These are phyloP conservation scores for Ferdinandea cuprea DNA, from an alignment of 2,888 invertebrate genomes.

Conservation along the genomic window DNA sequence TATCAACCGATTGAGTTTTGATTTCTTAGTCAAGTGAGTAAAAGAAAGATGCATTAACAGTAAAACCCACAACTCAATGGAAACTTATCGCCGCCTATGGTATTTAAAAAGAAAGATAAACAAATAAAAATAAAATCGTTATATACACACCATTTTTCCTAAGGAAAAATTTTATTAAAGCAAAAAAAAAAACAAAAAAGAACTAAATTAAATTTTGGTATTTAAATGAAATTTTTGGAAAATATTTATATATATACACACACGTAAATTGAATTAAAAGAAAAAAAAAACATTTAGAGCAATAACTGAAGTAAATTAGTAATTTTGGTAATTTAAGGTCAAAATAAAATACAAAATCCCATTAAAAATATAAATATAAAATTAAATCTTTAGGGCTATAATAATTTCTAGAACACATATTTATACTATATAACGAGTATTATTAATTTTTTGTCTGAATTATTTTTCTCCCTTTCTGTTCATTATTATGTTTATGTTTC, in stretches of 20 bases:
- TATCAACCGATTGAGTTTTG: constrained; percentile 44
- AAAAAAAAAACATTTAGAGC: constrained; percentile 79
- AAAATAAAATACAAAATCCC: constrained; percentile 39
- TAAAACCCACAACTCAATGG: constrained; percentile 31
- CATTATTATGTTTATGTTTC: constrained; percentile 23
- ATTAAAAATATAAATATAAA: constrained; percentile 56
- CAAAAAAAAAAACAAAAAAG: constrained; percentile 76
- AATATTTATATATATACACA: constrained; percentile 83
- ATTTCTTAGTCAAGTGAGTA: constrained; percentile 48
- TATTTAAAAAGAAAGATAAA: constrained; percentile 41
- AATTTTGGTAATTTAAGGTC: constrained; percentile 71
- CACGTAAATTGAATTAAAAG: constrained; percentile 79
- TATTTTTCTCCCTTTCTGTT: constrained; percentile 10
- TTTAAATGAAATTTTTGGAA: constrained; percentile 85
- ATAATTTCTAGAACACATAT: constrained; percentile 57
- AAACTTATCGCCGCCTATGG: constrained; percentile 53
- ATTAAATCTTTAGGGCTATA: constrained; percentile 68
- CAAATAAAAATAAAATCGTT: constrained; percentile 55
- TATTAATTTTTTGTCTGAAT: constrained; percentile 26
- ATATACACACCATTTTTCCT: constrained; percentile 73
- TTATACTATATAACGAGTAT: constrained; percentile 66
- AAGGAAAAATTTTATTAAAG: constrained; percentile 76
- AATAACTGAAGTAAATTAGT: constrained; percentile 74
- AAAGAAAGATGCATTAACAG: neutral
- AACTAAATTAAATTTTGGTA: constrained; percentile 85